phyloP scores from a whole-genome alignment of 2,888 invertebrate species.

The Argyresthia albistria region DNA sequence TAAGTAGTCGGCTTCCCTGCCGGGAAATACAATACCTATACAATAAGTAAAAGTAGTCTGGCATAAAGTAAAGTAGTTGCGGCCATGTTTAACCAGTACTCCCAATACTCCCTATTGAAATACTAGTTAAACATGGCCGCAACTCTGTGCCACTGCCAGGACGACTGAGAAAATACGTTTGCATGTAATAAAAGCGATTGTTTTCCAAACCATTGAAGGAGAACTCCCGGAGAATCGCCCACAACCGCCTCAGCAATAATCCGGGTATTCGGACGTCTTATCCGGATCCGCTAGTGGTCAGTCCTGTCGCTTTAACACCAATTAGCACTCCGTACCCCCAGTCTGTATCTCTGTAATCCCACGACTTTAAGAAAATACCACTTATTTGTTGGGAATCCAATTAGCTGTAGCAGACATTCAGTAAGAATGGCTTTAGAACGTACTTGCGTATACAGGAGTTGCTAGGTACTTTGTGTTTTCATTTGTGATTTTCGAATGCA shows the following conservation, averaged over 20 bases:
- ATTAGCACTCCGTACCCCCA: constrained; percentile 30
- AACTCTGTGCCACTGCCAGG: too few relatives aligned
- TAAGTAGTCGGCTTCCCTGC: too few relatives aligned
- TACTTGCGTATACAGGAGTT: too few relatives aligned
- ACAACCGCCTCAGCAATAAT: constrained; percentile 17
- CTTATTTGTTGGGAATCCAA: background rate
- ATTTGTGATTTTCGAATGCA: too few relatives aligned
- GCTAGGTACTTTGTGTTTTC: too few relatives aligned
- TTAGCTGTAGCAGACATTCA: background rate
- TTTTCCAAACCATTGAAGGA: too few relatives aligned
- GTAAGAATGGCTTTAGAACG: background rate
- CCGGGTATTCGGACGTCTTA: constrained; percentile 45
- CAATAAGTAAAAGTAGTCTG: too few relatives aligned
- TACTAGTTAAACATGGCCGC: too few relatives aligned
- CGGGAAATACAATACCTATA: too few relatives aligned
- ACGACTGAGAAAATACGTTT: background rate
- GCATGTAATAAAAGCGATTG: background rate
- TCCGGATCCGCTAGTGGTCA: constrained; percentile 33
- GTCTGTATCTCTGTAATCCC: constrained; percentile 1
- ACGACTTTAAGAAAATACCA: background rate
- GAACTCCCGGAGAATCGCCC: background rate
- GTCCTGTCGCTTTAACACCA: constrained; percentile 37
- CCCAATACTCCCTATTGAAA: too few relatives aligned
- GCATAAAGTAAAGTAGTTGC: too few relatives aligned
- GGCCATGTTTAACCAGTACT: too few relatives aligned